These are phyloP conservation scores for Tretioscincus oriximinensis DNA, from an alignment of 2,113 vertebrate species.

Conservation along the genomic window DNA sequence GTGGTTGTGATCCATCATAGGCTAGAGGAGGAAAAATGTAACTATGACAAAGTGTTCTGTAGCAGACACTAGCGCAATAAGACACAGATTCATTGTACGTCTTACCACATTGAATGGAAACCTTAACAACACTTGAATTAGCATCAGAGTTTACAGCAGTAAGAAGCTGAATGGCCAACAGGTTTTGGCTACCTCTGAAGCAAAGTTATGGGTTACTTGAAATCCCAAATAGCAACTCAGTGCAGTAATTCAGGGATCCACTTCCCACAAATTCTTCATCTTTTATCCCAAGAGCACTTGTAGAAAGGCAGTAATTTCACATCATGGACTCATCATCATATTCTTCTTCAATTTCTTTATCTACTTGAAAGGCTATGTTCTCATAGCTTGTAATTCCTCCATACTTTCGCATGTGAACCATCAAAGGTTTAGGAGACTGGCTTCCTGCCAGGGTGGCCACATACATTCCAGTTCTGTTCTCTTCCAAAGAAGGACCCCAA, in stretches of 20 bases:
- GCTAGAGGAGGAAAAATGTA: not conserved
- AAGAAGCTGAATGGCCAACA: not conserved
- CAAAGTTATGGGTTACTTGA: slow-evolving; percentile 2
- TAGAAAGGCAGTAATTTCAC: slow-evolving; percentile 50
- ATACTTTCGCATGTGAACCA: slow-evolving; percentile 82
- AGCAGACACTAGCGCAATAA: slow-evolving; percentile 37
- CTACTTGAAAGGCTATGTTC: slow-evolving; percentile 79
- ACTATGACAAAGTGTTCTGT: not conserved
- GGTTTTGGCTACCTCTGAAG: not conserved
- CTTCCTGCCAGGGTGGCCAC: slow-evolving; percentile 74
- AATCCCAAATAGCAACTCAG: slow-evolving; percentile 43
- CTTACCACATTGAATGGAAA: slow-evolving; percentile 50
- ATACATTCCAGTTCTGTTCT: slow-evolving; percentile 78
- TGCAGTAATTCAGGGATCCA: not conserved
- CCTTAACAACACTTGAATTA: fast-evolving
- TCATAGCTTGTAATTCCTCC: slow-evolving; percentile 82
- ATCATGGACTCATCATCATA: slow-evolving; percentile 79
- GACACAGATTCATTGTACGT: not conserved
- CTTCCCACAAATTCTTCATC: not conserved
- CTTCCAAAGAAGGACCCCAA: slow-evolving; percentile 79
- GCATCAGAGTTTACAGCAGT: slow-evolving; percentile 17
- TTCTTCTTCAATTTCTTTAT: slow-evolving; percentile 77
- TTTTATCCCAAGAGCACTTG: fast-evolving
- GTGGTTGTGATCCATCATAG: not conserved
- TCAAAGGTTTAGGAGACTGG: slow-evolving; percentile 79